Evolutionary conservation across 1,140 invertebrate species (phyloP).

Genomic region (Drosophila miranda): DNA sequence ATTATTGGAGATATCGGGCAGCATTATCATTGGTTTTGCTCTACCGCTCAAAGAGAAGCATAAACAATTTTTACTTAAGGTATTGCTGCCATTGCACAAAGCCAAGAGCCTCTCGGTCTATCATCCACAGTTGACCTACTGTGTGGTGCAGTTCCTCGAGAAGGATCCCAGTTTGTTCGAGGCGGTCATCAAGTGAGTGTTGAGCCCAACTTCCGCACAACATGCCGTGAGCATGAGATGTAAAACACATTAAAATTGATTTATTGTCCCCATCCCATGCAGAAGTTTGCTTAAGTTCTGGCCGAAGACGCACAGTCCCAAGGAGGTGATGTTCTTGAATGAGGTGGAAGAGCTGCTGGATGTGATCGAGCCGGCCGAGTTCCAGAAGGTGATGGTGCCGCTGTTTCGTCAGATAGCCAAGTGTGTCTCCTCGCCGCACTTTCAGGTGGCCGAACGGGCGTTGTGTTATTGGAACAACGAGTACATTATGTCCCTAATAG

Average conservation of each 20-base stretch:
- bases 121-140: constrained; percentile 98
- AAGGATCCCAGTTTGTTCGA: constrained; percentile 97
- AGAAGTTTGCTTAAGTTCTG: constrained; percentile 97
- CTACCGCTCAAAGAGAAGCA: constrained; percentile 97
- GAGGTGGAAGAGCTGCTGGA: constrained; percentile 98
- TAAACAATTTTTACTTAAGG: constrained; percentile 93
- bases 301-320: constrained; percentile 99
- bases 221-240: too few relatives aligned
- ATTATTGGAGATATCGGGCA: constrained; percentile 98
- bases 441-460: constrained; percentile 98
- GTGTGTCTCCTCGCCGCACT: constrained; percentile 98
- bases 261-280: constrained; percentile 9
- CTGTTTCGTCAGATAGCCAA: constrained; percentile 96
- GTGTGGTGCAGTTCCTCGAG: constrained; percentile 98
- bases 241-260: constrained; percentile 1
- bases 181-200: constrained; percentile 89
- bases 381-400: constrained; percentile 97
- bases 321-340: constrained; percentile 99
- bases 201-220: neutral
- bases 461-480: constrained; percentile 99
- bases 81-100: constrained; percentile 96
- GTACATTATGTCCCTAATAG: constrained; percentile 98
- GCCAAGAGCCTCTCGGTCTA: constrained; percentile 97
- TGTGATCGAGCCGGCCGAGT: constrained; percentile 98
- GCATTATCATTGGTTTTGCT: constrained; percentile 98